These are phyloP conservation scores for Pseudorhiza aurosa DNA, from an alignment of 30 jellyfish, hydroid and myxozoan genomes.

Conservation along the genomic window DNA sequence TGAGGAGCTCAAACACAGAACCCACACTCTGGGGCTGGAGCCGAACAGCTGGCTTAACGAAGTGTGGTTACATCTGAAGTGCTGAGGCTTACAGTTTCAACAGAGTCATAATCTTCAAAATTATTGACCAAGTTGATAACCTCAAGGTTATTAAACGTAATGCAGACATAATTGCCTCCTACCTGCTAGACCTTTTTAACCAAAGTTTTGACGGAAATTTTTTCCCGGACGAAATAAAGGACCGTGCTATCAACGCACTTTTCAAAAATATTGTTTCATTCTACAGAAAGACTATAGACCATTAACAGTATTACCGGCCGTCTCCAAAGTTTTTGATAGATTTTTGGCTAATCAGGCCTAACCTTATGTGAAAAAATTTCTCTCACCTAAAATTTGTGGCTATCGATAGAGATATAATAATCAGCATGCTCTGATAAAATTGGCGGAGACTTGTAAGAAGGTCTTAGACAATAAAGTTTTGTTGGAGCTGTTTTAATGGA, in stretches of 20 bases:
- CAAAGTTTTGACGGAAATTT: conserved; percentile 9
- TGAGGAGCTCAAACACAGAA: no score
- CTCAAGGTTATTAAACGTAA: background rate
- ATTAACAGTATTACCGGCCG: conserved; percentile 22
- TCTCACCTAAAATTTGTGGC: conserved; percentile 26
- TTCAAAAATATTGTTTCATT: conserved; percentile 12
- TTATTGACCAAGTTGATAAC: background rate
- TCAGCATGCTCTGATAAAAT: conserved; percentile 45
- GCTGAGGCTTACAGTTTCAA: background rate
- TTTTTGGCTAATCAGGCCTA: conserved; percentile 11
- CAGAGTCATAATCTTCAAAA: background rate
- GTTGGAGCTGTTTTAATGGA: conserved; percentile 45
- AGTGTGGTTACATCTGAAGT: no score
- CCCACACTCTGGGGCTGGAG: no score
- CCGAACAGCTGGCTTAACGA: no score
- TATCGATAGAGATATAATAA: conserved; percentile 24
- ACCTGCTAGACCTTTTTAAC: conserved; percentile 9
- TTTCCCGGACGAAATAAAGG: conserved; percentile 21
- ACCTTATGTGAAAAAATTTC: conserved; percentile 3
- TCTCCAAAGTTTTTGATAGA: conserved; percentile 31
- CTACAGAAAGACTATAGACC: conserved; percentile 16
- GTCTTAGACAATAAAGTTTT: conserved; percentile 27
- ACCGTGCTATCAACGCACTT: conserved; percentile 21
- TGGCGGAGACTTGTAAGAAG: conserved; percentile 44
- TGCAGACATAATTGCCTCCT: background rate